phyloP scores from a whole-genome alignment of 1,140 invertebrate genomes.

The Tachypleus tridentatus region DNA sequence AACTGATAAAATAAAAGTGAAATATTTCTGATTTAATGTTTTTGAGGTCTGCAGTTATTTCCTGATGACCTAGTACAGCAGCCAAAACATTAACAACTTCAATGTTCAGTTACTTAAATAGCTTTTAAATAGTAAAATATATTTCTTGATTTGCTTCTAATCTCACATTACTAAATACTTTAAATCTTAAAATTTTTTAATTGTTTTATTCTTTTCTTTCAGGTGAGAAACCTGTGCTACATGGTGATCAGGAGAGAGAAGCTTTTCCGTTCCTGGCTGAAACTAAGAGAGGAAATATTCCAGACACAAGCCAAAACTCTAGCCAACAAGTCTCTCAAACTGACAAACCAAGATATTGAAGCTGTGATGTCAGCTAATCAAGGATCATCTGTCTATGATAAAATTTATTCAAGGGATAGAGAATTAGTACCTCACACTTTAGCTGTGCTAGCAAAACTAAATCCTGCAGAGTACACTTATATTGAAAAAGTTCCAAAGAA shows the following conservation, averaged over 20 bases:
- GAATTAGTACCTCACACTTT: constrained; percentile 9
- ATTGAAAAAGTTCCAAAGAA: background rate
- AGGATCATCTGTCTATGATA: constrained; percentile 76
- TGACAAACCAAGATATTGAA: constrained; percentile 47
- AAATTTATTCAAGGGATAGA: constrained; percentile 54
- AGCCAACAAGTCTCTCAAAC: constrained; percentile 27
- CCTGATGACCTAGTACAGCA: background rate
- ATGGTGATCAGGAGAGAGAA: constrained; percentile 93
- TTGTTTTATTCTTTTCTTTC: constrained; percentile 25
- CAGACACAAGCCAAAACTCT: constrained; percentile 55
- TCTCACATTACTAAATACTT: no score
- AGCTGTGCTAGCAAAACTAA: constrained; percentile 10
- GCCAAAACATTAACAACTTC: background rate
- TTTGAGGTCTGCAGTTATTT: no score
- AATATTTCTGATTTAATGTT: no score
- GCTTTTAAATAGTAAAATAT: background rate
- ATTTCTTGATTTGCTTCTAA: constrained; percentile 12
- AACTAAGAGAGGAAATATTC: constrained; percentile 80
- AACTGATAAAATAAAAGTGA: no score
- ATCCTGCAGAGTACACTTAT: background rate
- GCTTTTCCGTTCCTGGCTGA: constrained; percentile 68
- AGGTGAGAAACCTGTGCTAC: constrained; percentile 88
- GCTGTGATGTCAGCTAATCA: constrained; percentile 77
- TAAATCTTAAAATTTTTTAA: no score
- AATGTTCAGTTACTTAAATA: background rate